Conservation (phyloP, 2,113 vertebrate species). For the Micromys minutus region DNA sequence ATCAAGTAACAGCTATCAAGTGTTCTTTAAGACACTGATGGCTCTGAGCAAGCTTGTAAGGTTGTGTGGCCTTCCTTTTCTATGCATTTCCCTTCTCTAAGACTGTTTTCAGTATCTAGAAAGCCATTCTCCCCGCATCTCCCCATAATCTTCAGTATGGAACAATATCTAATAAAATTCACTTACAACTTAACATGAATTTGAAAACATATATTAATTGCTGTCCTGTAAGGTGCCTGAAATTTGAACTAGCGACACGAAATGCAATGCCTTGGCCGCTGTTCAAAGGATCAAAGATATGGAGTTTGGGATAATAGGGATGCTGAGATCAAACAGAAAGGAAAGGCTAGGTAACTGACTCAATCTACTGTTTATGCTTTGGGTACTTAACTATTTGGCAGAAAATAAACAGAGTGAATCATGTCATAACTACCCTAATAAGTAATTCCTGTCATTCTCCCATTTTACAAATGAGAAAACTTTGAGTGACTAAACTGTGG, state of each 20-base stretch:
- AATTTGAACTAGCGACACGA: slow-evolving; percentile 32
- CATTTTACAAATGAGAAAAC: slow-evolving; percentile 32
- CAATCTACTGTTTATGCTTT: background rate
- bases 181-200: slow-evolving; percentile 46
- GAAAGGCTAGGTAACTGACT: background rate
- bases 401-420: background rate
- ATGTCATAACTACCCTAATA: slow-evolving; percentile 3
- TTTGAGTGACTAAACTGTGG: slow-evolving; percentile 11
- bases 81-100: background rate
- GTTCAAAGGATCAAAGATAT: slow-evolving; percentile 36
- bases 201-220: slow-evolving; percentile 44
- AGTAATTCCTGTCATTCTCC: slow-evolving; percentile 30
- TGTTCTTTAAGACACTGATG: slow-evolving; percentile 20
- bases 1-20: slow-evolving; percentile 8
- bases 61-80: background rate
- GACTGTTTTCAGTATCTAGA: slow-evolving; percentile 3
- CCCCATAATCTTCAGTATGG: slow-evolving; percentile 3
- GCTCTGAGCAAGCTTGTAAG: background rate
- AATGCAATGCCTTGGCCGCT: slow-evolving; percentile 24
- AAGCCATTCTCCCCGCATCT: background rate
- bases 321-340: slow-evolving; percentile 32
- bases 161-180: slow-evolving; percentile 42
- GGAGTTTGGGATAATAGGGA: background rate
- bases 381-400: background rate
- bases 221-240: background rate